Evolutionary conservation across 2,797 vertebrate species (phyloP), one percentile per base, ranked within the genome.

Genomic region (Macropus fuliginosus): DNA sequence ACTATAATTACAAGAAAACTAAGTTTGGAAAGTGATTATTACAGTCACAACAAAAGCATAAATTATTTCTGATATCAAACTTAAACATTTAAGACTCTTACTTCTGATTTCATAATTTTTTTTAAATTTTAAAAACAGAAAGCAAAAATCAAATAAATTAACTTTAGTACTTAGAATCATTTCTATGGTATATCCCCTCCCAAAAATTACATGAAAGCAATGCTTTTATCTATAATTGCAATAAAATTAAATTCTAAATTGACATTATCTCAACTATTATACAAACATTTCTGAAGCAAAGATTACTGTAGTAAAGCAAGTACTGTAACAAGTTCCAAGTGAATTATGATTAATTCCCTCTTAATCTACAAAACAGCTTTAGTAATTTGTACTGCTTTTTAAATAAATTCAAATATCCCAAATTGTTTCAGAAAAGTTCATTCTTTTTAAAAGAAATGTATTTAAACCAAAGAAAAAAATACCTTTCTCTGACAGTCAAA

Each of bases 61-160:
- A 91, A 55, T 91, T 92, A 34, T 91, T 91, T 13, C 92, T 91
- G 24, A 6, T 56, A 9, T 31, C 62, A 91, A 90, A 95, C 40
- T 90, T 95, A 54, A 90, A 21, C 18, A 87, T 93, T 96, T 62
- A 56, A 56, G 24, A 40, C 55, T 95, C 14, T 90, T 96, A 92
- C 29, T 92, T 93, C 18, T 90, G 40, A 24, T 89, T 95, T 92
- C 81, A 95, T 54, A 95, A 92, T 90, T 96, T 94, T 93, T 92
- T 40, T 91, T 95, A 95, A 93, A 91, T 74, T 92, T 55, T 1
- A 62, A 4, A 91, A 74, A 90, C 24, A 62, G 40, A 74, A 28
- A 91, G 81, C n/a, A 28, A 95, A 92, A 91, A 10, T 66, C 56
- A 94, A 94, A 91, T 8, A 94, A 92, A 55, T 96, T 8, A 40